phyloP scores from a whole-genome alignment of 1,140 invertebrate genomes.

The Venustaconcha ellipsiformis region DNA sequence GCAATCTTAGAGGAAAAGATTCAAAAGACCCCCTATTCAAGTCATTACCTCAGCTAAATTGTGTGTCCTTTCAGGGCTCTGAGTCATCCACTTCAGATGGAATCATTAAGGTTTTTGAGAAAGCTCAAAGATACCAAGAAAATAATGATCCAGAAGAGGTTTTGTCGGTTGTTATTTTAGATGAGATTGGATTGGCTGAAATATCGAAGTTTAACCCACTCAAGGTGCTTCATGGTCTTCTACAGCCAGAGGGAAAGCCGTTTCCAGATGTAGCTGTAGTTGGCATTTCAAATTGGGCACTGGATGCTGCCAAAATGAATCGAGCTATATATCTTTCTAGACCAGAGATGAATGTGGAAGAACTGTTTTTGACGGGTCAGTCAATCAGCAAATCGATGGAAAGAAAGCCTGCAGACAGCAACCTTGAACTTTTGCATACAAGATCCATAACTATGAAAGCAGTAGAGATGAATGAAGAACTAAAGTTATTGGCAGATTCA shows the following conservation, averaged over 20 bases:
- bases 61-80: constrained; percentile 50
- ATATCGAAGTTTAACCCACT: constrained; percentile 35
- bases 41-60: constrained; percentile 44
- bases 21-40: constrained; percentile 45
- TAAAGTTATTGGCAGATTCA: constrained; percentile 35
- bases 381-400: constrained; percentile 23
- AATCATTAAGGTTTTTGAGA: constrained; percentile 44
- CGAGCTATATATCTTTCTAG: constrained; percentile 44
- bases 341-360: constrained; percentile 41
- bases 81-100: constrained; percentile 47
- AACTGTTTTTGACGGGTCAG: constrained; percentile 19
- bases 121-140: constrained; percentile 37
- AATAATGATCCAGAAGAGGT: constrained; percentile 35
- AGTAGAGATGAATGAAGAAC: not conserved
- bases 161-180: constrained; percentile 47
- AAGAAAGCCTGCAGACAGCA: not conserved
- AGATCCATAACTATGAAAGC: too few relatives aligned
- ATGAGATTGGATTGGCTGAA: constrained; percentile 55
- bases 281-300: constrained; percentile 54
- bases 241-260: constrained; percentile 25
- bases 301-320: constrained; percentile 53
- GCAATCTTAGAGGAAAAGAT: constrained; percentile 50
- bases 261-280: constrained; percentile 44
- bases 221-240: constrained; percentile 40
- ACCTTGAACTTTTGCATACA: too few relatives aligned